phyloP scores from a whole-genome alignment of 2,888 invertebrate species.

The Calliopum simillimum region DNA sequence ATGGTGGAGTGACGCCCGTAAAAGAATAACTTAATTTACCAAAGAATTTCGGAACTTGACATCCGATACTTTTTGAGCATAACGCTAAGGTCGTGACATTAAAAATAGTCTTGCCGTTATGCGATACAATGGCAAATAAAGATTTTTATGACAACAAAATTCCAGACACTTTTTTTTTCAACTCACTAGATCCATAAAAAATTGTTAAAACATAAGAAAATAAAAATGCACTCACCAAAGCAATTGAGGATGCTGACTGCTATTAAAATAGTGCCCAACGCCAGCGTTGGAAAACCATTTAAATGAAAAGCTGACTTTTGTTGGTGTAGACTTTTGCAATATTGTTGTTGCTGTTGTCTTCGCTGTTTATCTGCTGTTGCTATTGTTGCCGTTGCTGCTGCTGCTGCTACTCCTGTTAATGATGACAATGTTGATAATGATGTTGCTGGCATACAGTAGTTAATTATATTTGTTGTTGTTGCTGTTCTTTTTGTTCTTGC shows the following conservation, averaged over 20 bases:
- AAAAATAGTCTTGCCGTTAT: too few relatives aligned
- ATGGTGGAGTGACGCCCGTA: too few relatives aligned
- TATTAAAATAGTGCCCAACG: constrained; percentile 11
- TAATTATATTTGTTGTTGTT: constrained; percentile 34
- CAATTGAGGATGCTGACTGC: constrained; percentile 7
- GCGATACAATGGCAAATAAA: too few relatives aligned
- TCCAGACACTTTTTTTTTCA: too few relatives aligned
- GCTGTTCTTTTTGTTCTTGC: constrained; percentile 40
- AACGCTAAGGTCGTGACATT: too few relatives aligned
- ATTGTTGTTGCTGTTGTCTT: background rate
- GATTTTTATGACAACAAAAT: too few relatives aligned
- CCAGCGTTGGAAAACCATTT: constrained; percentile 14
- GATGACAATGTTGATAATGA: background rate
- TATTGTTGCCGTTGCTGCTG: too few relatives aligned
- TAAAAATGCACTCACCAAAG: constrained; percentile 24
- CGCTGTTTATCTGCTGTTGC: background rate
- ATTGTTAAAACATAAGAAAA: too few relatives aligned
- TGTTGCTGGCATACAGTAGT: constrained; percentile 24
- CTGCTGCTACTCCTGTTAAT: constrained; percentile 11
- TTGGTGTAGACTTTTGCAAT: background rate
- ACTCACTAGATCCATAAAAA: too few relatives aligned
- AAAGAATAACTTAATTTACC: too few relatives aligned
- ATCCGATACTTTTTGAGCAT: too few relatives aligned
- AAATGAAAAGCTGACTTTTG: background rate
- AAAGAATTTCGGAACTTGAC: too few relatives aligned